Conservation (phyloP, 2,113 vertebrate species). For the Ceyx cyanopectus region DNA sequence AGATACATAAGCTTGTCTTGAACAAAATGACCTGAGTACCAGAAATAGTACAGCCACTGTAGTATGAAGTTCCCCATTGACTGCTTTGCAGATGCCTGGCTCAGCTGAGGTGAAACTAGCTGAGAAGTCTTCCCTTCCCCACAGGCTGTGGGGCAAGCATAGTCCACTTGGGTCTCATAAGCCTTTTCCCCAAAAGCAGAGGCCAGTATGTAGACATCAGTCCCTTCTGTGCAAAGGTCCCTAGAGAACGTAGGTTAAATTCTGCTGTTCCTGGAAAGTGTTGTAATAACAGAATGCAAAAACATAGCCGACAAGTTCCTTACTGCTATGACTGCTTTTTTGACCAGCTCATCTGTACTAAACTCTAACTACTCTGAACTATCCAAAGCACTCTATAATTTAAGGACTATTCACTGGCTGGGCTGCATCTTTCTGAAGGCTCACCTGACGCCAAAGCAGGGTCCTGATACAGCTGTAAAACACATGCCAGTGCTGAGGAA, state of each 20-base stretch:
- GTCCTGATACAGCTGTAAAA: neutral
- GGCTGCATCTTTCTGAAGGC: neutral
- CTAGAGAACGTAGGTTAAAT: neutral
- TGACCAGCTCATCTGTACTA: neutral
- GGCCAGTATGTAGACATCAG: neutral
- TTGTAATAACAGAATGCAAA: neutral
- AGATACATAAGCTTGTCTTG: neutral
- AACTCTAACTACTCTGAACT: neutral
- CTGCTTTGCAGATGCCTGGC: neutral
- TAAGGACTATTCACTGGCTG: neutral
- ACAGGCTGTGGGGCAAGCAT: neutral
- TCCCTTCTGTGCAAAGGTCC: neutral
- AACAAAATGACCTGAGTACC: neutral
- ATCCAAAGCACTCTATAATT: neutral
- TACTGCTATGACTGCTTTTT: neutral
- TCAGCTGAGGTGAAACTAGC: neutral
- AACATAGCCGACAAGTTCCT: neutral
- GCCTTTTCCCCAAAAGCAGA: neutral
- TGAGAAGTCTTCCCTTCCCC: neutral
- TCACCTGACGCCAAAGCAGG: neutral
- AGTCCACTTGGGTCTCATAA: neutral
- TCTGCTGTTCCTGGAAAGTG: neutral
- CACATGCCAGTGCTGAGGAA: neutral
- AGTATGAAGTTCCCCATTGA: accelerated
- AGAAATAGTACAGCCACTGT: neutral